Percentiles rank a stretch among this genome's conserved stretches.
phyloP scores from a whole-genome alignment of 2,888 invertebrate species.

The Polietes domitor region DNA sequence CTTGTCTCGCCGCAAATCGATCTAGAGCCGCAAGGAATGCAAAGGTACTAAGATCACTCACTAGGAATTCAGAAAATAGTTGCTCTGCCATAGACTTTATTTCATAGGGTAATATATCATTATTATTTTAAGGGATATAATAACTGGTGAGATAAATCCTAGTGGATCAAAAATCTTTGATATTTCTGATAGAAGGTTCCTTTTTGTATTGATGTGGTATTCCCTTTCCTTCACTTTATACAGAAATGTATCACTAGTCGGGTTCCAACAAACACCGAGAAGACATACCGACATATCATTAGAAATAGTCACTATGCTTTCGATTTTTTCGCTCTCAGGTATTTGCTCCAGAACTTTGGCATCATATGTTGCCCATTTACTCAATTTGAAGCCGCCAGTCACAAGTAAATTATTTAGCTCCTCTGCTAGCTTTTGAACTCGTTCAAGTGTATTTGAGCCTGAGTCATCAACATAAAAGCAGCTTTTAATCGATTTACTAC shows the following conservation, averaged over 20 bases:
- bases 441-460: constrained; percentile 34
- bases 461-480: constrained; percentile 44
- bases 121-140: constrained; percentile 29
- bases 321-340: constrained; percentile 34
- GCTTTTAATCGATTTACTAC: constrained; percentile 14
- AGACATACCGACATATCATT: constrained; percentile 31
- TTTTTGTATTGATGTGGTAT: constrained; percentile 7
- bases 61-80: background rate
- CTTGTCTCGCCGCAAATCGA: constrained; percentile 54
- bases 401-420: constrained; percentile 34
- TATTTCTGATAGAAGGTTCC: constrained; percentile 25
- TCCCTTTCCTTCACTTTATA: constrained; percentile 26
- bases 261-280: constrained; percentile 38
- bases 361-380: constrained; percentile 43
- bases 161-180: constrained; percentile 32
- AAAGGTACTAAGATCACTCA: constrained; percentile 3
- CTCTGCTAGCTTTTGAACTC: constrained; percentile 1
- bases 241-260: constrained; percentile 19
- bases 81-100: background rate
- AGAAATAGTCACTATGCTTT: constrained; percentile 14
- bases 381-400: constrained; percentile 15
- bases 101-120: background rate
- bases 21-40: constrained; percentile 51
- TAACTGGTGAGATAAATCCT: constrained; percentile 44
- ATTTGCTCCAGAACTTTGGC: background rate